phyloP scores from a whole-genome alignment of 2,113 vertebrate species.

The Stigmatopora argus region DNA sequence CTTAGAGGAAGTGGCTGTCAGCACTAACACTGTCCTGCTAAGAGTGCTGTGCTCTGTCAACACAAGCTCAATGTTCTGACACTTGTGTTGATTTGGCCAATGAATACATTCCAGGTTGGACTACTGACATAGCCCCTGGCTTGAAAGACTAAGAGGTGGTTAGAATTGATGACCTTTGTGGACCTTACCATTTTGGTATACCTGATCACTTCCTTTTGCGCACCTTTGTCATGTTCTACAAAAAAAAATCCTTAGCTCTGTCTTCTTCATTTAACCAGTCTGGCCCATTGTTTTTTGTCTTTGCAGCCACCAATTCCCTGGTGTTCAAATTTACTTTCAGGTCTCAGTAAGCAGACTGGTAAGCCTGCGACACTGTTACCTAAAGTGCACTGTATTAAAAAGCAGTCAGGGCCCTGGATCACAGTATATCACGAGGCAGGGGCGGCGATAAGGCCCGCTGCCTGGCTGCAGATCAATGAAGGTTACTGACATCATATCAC shows the following conservation, averaged over 20 bases:
- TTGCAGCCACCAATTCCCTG: constrained; percentile 42
- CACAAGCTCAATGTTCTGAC: constrained; percentile 54
- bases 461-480: constrained; percentile 92
- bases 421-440: constrained; percentile 85
- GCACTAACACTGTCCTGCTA: constrained; percentile 48
- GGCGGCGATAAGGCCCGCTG: constrained; percentile 89
- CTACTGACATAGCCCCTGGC: constrained; percentile 25
- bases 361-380: constrained; percentile 72
- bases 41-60: constrained; percentile 57
- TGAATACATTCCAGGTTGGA: constrained; percentile 43
- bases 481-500: constrained; percentile 99
- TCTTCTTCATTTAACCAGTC: constrained; percentile 37
- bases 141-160: constrained; percentile 24
- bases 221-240: neutral
- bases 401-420: constrained; percentile 83
- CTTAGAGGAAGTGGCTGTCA: constrained; percentile 60
- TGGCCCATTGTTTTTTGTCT: constrained; percentile 39
- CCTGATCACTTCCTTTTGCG: neutral
- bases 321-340: constrained; percentile 66
- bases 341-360: constrained; percentile 61
- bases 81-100: constrained; percentile 55
- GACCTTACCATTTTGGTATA: constrained; percentile 1
- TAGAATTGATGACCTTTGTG: constrained; percentile 11
- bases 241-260: constrained; percentile 9
- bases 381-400: constrained; percentile 92